A percentile compares a stretch with the other conserved stretches of the same genome.
Conservation (phyloP, 30 jellyfish, hydroid and myxozoan species). For the Cassiopea xamachana region DNA sequence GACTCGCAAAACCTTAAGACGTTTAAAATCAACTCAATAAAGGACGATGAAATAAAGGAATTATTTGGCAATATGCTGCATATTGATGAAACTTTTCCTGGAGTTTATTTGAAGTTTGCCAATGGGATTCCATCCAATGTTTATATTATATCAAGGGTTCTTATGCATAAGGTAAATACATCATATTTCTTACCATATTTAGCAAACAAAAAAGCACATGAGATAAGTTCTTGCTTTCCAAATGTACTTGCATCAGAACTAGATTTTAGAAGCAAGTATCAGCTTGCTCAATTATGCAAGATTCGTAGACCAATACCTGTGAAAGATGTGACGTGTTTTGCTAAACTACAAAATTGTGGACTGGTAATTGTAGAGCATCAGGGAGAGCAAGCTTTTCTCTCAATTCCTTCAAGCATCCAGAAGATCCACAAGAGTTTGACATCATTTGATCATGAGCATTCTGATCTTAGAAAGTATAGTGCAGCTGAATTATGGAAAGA, state of each 20-base stretch:
- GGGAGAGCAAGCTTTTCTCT: slow-evolving; percentile 1
- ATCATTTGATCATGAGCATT: not conserved
- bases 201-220: not conserved
- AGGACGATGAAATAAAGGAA: not conserved
- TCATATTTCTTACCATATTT: not conserved
- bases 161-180: not conserved
- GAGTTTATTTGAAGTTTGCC: not conserved
- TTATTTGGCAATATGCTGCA: not conserved
- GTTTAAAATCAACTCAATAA: not conserved
- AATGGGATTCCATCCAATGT: slow-evolving; percentile 21
- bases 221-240: not conserved
- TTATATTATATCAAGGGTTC: not conserved
- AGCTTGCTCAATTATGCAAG: slow-evolving; percentile 19
- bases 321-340: not conserved
- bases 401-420: slow-evolving; percentile 15
- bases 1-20: not conserved
- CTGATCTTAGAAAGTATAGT: not conserved
- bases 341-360: not conserved
- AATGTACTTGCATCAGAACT: not conserved
- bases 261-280: not conserved
- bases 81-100: slow-evolving; percentile 3
- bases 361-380: not conserved
- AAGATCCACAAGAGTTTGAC: slow-evolving; percentile 5
- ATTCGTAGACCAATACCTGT: slow-evolving; percentile 39
- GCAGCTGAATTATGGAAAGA: not conserved